Evolutionary conservation across 2,113 vertebrate species (phyloP), one percentile per base, ranked within the genome.

Genomic region (Crotalus helleri): DNA sequence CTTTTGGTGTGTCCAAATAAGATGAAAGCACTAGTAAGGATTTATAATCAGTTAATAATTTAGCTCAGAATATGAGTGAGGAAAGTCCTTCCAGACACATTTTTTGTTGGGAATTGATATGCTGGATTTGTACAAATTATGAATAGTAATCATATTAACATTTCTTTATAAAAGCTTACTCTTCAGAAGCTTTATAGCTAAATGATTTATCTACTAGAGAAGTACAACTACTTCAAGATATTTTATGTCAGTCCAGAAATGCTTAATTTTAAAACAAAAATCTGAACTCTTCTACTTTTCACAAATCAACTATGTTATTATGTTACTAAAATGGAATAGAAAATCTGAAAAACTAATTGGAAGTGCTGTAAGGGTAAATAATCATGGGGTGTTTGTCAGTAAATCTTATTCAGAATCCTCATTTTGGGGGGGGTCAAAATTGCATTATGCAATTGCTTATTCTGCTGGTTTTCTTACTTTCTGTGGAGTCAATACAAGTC

Each of bases 71-170:
- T 95, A 95, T 33, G 53, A 55, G 94, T 93, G 94, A 95, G 33
- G 93, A 94, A 93, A 93, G 0, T 0, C 1, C 46, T 17, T 92
- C 91, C 87, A 94, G 94, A 93, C 94, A 91, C 88, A 89, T 90
- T 95, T 87, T 91, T 96, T 95, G 86, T 86, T 92, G 1, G 0
- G 91, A 95, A 96, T 64, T 95, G 97, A 96, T 96, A 59, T 8
- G 90, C 96, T 93, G 96, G 96, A 96, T 96, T 96, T 94, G 93
- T 90, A 94, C 94, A 92, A 96, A 94, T 96, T 95, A 95, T 51
- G 93, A 95, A 91, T 95, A 92, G 94, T 96, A 96, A 97, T 96
- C 95, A 95, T 92, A 96, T 96, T 97, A 96, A 95, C 93, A 96
- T 96, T 96, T 94, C 96, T 93, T 95, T 95, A 58, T 61, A 59